These are phyloP conservation scores for Eugnorisma glareosa DNA, from an alignment of 2,888 invertebrate genomes.

Conservation along the genomic window DNA sequence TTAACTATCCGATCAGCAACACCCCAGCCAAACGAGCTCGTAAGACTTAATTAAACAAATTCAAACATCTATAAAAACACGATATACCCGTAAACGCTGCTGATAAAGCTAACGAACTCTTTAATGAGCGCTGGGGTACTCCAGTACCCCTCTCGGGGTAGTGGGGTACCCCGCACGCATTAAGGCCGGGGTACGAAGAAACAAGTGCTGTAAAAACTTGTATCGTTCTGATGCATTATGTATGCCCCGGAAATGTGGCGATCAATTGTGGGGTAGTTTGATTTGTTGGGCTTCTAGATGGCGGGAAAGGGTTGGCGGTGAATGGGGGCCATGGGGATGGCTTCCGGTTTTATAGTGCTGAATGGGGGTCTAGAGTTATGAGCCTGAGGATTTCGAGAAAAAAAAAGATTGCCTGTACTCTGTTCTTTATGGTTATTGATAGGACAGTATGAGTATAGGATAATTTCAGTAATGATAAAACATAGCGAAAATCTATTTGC, in stretches of 20 bases:
- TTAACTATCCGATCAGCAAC: conserved; percentile 48
- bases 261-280: conserved; percentile 61
- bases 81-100: conserved; percentile 64
- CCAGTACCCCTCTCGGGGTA: conserved; percentile 15
- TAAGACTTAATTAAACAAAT: conserved; percentile 76
- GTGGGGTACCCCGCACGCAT: conserved; percentile 57
- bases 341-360: conserved; percentile 27
- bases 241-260: conserved; percentile 59
- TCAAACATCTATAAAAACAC: conserved; percentile 77
- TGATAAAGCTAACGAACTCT: conserved; percentile 74
- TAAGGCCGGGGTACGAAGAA: conserved; percentile 63
- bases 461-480: neutral
- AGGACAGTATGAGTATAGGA: neutral
- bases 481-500: neutral
- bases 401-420: neutral
- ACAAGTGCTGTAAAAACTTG: conserved; percentile 76
- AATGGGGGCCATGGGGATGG: conserved; percentile 11
- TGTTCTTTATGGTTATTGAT: neutral
- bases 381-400: neutral
- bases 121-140: conserved; percentile 64
- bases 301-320: conserved; percentile 26
- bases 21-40: conserved; percentile 35
- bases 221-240: conserved; percentile 58
- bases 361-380: conserved; percentile 6
- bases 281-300: conserved; percentile 48